These are phyloP conservation scores for Norana najaformis DNA, from an alignment of 2,888 invertebrate species.

Conservation along the genomic window DNA sequence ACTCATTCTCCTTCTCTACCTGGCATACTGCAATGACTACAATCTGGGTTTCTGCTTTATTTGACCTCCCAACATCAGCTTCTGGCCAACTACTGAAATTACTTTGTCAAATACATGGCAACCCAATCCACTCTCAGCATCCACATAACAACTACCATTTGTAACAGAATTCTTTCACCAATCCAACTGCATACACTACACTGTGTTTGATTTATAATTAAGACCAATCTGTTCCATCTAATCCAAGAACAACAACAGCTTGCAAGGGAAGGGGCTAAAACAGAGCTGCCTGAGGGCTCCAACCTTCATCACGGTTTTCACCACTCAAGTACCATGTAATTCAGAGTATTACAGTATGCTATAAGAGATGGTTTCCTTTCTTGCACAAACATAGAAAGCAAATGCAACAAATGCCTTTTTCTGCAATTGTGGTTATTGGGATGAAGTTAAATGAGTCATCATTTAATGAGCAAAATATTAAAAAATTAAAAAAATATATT, in stretches of 20 bases:
- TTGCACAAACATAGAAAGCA: not conserved
- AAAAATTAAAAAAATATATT: not conserved
- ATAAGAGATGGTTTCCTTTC: not conserved
- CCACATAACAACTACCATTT: not conserved
- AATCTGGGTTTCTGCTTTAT: not conserved
- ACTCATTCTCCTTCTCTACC: not conserved
- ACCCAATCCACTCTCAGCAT: not conserved
- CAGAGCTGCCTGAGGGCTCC: not conserved
- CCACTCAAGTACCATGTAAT: not conserved
- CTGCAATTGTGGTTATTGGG: not conserved
- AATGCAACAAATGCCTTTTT: not conserved
- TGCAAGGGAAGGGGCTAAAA: not conserved
- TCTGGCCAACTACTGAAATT: not conserved
- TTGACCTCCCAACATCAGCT: slow-evolving; percentile 1
- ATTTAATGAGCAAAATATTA: not conserved
- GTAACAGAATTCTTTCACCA: not conserved
- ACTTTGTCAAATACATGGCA: not conserved
- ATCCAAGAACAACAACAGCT: not conserved
- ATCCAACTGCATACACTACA: not conserved
- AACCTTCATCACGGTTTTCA: not conserved
- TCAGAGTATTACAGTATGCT: not conserved
- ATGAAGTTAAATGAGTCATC: not conserved
- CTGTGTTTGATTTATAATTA: not conserved
- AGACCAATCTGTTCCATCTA: not conserved
- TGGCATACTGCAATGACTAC: not conserved